A percentile compares a stretch with the other conserved stretches of the same genome.
Evolutionary conservation across 2,888 invertebrate species (phyloP).

Genomic region (Eucera pruinosa): DNA sequence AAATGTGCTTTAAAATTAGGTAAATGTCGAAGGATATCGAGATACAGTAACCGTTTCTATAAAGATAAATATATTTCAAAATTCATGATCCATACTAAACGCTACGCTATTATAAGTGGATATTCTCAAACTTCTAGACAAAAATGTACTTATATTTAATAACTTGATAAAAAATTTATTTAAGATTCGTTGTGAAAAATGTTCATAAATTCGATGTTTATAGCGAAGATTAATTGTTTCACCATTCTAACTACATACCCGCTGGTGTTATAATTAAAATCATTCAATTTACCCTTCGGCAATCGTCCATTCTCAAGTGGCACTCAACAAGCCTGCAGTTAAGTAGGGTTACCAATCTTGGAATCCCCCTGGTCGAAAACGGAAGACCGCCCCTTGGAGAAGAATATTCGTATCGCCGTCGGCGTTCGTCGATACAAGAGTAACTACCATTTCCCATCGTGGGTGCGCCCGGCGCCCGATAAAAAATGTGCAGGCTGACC

Average conservation of each 20-base stretch:
- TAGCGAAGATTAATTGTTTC: too few species aligned
- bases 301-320: not conserved
- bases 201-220: too few species aligned
- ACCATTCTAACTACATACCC: not conserved
- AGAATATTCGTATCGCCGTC: constrained; percentile 64
- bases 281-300: not conserved
- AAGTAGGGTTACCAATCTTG: constrained; percentile 17
- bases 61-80: too few species aligned
- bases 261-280: not conserved
- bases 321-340: not conserved
- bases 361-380: constrained; percentile 17
- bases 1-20: too few species aligned
- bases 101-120: too few species aligned
- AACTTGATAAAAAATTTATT: too few species aligned
- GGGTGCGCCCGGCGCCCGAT: constrained; percentile 69
- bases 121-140: too few species aligned
- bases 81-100: too few species aligned
- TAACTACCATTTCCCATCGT: constrained; percentile 74
- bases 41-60: too few species aligned
- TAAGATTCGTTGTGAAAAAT: too few species aligned
- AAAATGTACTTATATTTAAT: too few species aligned
- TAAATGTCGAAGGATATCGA: too few species aligned
- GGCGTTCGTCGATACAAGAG: constrained; percentile 71
- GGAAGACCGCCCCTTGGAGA: constrained; percentile 25
- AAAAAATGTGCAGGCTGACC: constrained; percentile 80